These are phyloP conservation scores for Zoanthus sansibaricus DNA, from an alignment of 92 coral and sea anemone species.

Conservation along the genomic window DNA sequence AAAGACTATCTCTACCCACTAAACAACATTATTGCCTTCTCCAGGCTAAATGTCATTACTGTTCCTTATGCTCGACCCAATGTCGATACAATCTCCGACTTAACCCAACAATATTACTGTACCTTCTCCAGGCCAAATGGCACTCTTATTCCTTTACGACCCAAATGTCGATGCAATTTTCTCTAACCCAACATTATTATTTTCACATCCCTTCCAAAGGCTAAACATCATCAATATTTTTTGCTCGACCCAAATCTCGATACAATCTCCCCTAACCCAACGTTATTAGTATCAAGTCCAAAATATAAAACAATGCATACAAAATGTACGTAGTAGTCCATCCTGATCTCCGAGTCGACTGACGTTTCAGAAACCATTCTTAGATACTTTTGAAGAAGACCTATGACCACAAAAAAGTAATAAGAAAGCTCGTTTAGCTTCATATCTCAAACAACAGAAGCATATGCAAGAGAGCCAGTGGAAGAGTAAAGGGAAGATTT, in stretches of 20 bases:
- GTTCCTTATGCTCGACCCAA: neutral
- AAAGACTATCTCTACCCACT: neutral
- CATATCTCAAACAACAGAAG: no score
- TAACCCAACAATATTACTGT: neutral
- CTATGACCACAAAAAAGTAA: constrained; percentile 30
- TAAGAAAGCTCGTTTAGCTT: neutral
- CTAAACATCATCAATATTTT: neutral
- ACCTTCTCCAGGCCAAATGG: neutral
- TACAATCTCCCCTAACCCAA: neutral
- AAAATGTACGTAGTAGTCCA: constrained; percentile 83
- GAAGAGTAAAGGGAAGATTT: no score
- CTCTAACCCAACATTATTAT: neutral
- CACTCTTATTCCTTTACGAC: neutral
- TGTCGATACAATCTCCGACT: neutral
- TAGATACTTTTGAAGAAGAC: constrained; percentile 70
- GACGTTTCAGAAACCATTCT: constrained; percentile 65
- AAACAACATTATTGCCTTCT: neutral
- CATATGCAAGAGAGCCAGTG: no score
- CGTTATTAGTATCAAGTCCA: neutral
- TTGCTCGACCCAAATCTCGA: neutral
- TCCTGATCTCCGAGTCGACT: constrained; percentile 71
- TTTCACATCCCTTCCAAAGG: neutral
- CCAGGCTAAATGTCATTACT: neutral
- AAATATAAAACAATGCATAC: constrained; percentile 16
- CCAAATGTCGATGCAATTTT: neutral